Evolutionary conservation across 1,140 invertebrate genomes (phyloP).

Genomic region (Sweltsa coloradensis): DNA sequence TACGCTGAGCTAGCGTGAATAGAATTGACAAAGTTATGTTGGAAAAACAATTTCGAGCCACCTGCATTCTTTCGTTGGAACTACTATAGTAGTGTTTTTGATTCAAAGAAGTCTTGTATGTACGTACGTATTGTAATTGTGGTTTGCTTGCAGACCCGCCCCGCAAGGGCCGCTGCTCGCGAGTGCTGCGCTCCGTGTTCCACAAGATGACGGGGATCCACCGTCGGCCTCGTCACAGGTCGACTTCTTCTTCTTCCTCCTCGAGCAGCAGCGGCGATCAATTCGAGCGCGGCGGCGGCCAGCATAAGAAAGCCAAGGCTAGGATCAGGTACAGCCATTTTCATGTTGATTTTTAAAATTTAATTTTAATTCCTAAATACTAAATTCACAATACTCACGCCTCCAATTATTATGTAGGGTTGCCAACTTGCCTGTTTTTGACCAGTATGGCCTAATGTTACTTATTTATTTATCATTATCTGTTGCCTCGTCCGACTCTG

Average conservation of each 20-base stretch:
- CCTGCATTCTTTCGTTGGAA: too few species aligned
- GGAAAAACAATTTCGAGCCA: too few species aligned
- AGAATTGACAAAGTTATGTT: too few species aligned
- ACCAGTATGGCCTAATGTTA: too few species aligned
- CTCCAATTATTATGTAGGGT: too few species aligned
- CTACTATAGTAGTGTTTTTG: background rate
- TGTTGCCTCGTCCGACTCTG: too few species aligned
- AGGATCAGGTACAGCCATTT: slow-evolving; percentile 9
- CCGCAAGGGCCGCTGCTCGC: slow-evolving; percentile 8
- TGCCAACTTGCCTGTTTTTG: too few species aligned
- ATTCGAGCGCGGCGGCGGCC: slow-evolving; percentile 17
- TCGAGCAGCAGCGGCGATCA: slow-evolving; percentile 19
- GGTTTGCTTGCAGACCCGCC: slow-evolving; percentile 8
- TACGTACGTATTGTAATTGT: background rate
- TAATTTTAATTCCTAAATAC: too few species aligned
- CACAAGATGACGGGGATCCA: background rate
- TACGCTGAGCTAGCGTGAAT: too few species aligned
- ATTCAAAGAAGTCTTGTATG: background rate
- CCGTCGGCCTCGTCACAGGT: slow-evolving; percentile 4
- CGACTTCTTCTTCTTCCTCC: background rate
- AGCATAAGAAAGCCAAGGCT: slow-evolving; percentile 5
- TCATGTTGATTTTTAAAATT: too few species aligned
- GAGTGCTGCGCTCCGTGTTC: slow-evolving; percentile 7
- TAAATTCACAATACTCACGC: too few species aligned
- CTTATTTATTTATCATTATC: too few species aligned